A percentile compares a stretch with the other conserved stretches of the same genome.
Conservation (phyloP, 2,888 invertebrate species). For the Chaetoderma sp. region DNA sequence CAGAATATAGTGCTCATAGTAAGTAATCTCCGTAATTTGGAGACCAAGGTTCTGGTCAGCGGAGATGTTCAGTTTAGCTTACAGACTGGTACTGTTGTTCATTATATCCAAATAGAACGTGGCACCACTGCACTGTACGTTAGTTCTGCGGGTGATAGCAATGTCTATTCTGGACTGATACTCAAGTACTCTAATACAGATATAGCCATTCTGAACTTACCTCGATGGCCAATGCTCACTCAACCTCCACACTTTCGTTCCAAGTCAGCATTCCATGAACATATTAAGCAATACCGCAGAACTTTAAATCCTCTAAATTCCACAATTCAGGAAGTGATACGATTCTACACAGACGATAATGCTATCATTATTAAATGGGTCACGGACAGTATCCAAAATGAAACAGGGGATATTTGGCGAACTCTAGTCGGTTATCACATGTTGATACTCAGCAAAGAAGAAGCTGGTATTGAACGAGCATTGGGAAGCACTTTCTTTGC, state of each 20-base stretch:
- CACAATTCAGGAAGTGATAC: background rate
- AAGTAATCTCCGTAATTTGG: no score
- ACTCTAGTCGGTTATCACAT: conserved; percentile 9
- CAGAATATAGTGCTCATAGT: background rate
- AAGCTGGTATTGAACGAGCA: conserved; percentile 24
- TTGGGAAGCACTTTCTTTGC: conserved; percentile 23
- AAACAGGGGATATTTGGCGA: background rate
- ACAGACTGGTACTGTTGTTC: conserved; percentile 44
- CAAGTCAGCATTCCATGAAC: background rate
- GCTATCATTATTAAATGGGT: conserved; percentile 2
- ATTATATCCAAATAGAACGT: conserved; percentile 48
- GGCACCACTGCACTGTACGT: conserved; percentile 49
- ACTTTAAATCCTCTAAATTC: background rate
- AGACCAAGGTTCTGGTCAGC: conserved; percentile 11
- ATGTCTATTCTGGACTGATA: conserved; percentile 18
- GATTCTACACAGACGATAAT: conserved; percentile 1
- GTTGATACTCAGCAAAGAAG: conserved; percentile 25
- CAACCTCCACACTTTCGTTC: background rate
- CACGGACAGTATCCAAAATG: background rate
- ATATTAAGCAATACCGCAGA: background rate
- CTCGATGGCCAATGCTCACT: conserved; percentile 20
- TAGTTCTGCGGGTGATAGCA: conserved; percentile 36
- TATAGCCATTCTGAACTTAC: conserved; percentile 19
- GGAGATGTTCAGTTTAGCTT: conserved; percentile 40
- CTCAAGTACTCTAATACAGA: conserved; percentile 31